Conservation (phyloP, 2,888 invertebrate genomes). For the Eupithecia pulchellata region DNA sequence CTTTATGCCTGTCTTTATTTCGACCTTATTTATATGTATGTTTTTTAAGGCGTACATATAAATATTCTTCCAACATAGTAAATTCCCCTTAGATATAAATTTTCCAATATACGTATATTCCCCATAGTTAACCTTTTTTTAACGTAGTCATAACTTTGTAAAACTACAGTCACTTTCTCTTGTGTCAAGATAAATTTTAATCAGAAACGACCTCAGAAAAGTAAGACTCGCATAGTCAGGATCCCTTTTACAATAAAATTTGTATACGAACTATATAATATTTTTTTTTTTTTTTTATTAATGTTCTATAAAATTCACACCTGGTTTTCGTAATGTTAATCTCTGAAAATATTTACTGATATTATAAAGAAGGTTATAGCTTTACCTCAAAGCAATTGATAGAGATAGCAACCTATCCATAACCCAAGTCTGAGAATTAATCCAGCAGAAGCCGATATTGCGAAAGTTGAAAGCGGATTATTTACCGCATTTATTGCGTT, state of each 20-base stretch:
- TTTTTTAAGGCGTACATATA: no score
- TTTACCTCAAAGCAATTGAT: not conserved
- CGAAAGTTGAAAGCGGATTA: conserved; percentile 38
- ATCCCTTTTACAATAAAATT: not conserved
- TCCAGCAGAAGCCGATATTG: conserved; percentile 35
- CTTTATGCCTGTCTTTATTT: no score
- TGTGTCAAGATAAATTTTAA: not conserved
- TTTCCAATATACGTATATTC: no score
- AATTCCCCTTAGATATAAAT: no score
- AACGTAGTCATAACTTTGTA: no score
- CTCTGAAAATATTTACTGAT: not conserved
- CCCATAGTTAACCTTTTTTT: no score
- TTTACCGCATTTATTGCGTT: conserved; percentile 34
- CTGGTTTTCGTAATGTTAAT: not conserved
- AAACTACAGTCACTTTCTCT: not conserved
- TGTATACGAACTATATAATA: not conserved
- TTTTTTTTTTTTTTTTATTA: no score
- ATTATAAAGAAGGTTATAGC: not conserved
- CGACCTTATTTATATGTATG: no score
- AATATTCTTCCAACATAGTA: no score
- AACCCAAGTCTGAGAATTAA: conserved; percentile 22
- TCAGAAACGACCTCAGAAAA: not conserved
- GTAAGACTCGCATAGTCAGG: not conserved
- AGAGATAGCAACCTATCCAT: not conserved
- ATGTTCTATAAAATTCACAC: not conserved